Evolutionary conservation across 2,888 invertebrate species (phyloP).

Genomic region (Stenotaenia linearis): DNA sequence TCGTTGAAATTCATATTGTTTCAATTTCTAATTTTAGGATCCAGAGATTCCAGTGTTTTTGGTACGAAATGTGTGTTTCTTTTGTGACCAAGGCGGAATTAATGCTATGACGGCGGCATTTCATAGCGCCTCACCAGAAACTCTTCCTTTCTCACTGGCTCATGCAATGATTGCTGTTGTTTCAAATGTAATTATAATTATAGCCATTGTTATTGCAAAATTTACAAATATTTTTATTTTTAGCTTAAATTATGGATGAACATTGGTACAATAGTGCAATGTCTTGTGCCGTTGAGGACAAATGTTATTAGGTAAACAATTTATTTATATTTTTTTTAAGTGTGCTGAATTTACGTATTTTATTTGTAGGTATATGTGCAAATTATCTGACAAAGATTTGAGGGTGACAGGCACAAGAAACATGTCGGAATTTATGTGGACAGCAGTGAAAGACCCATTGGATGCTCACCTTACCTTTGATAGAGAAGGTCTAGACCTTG

Average conservation of each 20-base stretch:
- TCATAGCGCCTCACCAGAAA: slow-evolving; percentile 64
- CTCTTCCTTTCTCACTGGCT: slow-evolving; percentile 77
- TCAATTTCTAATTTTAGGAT: slow-evolving; percentile 57
- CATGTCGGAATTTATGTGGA: slow-evolving; percentile 96
- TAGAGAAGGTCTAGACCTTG: slow-evolving; percentile 78
- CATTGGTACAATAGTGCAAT: slow-evolving; percentile 78
- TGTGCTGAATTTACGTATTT: neutral
- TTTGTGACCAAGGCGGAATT: slow-evolving; percentile 85
- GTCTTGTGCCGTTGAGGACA: slow-evolving; percentile 79
- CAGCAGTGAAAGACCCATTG: slow-evolving; percentile 84
- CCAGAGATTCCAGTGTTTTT: slow-evolving; percentile 87
- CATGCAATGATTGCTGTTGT: slow-evolving; percentile 88
- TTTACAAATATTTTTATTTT: slow-evolving; percentile 33
- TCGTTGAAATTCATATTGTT: neutral
- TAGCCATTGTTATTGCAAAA: neutral
- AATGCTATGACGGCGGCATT: slow-evolving; percentile 81
- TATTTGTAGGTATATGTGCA: slow-evolving; percentile 81
- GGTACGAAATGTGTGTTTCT: slow-evolving; percentile 83
- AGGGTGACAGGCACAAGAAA: slow-evolving; percentile 80
- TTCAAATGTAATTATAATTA: slow-evolving; percentile 58
- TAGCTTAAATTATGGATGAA: slow-evolving; percentile 84
- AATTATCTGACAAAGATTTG: slow-evolving; percentile 82
- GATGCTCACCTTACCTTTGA: slow-evolving; percentile 82
- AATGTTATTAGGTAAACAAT: slow-evolving; percentile 60
- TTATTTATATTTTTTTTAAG: neutral